phyloP scores from a whole-genome alignment of 2,113 vertebrate genomes.

The Microcebus tavaratra region DNA sequence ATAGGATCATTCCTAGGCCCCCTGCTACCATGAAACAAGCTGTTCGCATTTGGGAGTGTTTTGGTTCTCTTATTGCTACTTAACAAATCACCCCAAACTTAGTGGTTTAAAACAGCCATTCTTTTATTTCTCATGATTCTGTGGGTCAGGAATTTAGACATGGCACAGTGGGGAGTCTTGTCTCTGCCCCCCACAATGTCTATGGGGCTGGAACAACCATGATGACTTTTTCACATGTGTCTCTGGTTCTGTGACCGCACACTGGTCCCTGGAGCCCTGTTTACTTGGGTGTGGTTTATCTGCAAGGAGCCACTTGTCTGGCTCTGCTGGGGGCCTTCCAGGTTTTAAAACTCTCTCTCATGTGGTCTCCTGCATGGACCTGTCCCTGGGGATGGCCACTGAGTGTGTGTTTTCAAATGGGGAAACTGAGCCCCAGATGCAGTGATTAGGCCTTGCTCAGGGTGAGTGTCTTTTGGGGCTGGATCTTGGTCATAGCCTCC shows the following conservation, averaged over 20 bases:
- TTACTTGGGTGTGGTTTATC: slow-evolving; percentile 42
- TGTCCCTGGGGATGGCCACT: neutral
- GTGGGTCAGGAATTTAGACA: slow-evolving; percentile 41
- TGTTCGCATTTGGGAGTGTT: neutral
- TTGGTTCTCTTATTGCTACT: slow-evolving; percentile 33
- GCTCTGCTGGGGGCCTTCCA: neutral
- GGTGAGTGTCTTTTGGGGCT: neutral
- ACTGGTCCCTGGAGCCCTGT: neutral
- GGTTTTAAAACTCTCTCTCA: neutral
- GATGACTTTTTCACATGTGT: neutral
- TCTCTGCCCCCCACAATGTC: neutral
- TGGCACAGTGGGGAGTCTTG: slow-evolving; percentile 4
- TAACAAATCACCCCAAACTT: slow-evolving; percentile 31
- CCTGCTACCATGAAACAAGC: neutral
- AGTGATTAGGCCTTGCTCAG: neutral
- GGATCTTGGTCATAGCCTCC: neutral
- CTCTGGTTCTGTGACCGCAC: neutral
- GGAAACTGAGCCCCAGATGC: neutral
- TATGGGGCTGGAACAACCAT: neutral
- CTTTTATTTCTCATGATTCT: slow-evolving; percentile 32
- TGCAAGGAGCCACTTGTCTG: slow-evolving; percentile 29
- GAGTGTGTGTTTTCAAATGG: neutral
- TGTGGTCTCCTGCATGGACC: neutral
- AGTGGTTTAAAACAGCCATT: neutral
- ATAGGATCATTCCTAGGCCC: neutral